A percentile compares a stretch with the other conserved stretches of the same genome.
Conservation (phyloP, 2,888 invertebrate species). For the Drosophila setosimentum region DNA sequence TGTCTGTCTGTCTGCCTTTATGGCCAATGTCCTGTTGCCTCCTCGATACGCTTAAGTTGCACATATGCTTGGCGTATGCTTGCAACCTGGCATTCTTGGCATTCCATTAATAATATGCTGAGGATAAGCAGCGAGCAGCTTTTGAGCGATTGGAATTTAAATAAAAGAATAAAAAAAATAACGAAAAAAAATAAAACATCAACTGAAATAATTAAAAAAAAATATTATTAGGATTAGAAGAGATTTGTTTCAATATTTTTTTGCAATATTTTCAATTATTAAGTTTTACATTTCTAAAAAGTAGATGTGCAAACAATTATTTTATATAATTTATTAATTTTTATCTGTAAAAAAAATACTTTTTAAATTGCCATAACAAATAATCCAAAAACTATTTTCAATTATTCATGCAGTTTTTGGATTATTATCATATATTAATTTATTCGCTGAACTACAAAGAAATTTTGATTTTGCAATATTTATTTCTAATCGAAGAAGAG, state of each 20-base stretch:
- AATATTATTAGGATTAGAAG: background rate
- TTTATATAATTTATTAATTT: background rate
- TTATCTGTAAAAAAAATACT: background rate
- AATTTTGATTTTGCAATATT: too few species aligned
- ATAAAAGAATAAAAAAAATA: background rate
- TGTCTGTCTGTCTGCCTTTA: slow-evolving; percentile 4
- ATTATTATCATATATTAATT: background rate
- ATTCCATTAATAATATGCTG: slow-evolving; percentile 63
- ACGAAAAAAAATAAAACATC: background rate
- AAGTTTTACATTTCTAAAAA: too few species aligned
- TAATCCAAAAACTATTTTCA: fast-evolving
- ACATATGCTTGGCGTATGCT: slow-evolving; percentile 51
- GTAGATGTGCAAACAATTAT: too few species aligned
- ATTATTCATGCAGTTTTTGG: background rate
- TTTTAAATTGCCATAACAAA: background rate
- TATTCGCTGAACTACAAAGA: too few species aligned
- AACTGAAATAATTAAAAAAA: background rate
- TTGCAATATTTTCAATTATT: too few species aligned
- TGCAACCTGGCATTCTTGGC: slow-evolving; percentile 48
- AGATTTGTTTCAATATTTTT: too few species aligned
- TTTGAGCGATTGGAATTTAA: background rate
- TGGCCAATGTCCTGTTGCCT: slow-evolving; percentile 34
- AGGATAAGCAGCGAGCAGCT: background rate
- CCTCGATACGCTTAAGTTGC: slow-evolving; percentile 62
- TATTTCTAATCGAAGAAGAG: background rate